Evolutionary conservation across 2,888 invertebrate genomes (phyloP), one percentile per base, ranked within the genome.

Genomic region (Nebria brevicollis): DNA sequence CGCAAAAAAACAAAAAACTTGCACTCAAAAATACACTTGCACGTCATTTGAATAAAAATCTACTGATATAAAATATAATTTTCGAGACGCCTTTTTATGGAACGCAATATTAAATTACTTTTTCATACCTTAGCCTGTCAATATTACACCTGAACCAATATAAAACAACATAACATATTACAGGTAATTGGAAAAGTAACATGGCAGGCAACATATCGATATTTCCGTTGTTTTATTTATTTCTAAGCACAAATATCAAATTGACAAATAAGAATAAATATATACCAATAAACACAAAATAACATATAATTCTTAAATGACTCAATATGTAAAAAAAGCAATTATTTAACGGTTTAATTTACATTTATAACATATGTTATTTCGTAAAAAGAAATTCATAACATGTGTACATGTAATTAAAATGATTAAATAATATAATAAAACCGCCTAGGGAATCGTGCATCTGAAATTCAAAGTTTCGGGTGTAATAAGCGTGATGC

Each of bases 81-180:
- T 54, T 7, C 8, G 54, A 54, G 13, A 54, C 4, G 8, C 54
- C 8, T 54, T 54, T 54, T 54, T 54, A 54, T 54, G 54, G 8
- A 54, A 54, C 8, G 4, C 54, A 11, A 54, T 54, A 54, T 54
- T 54, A 54, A 54, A 54, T 54, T 54, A 54, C 54, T 54, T 54
- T 54, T 54, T 54, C 54, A 54, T 54, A 54, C 54, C 54, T 54
- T 54, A 11, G 13, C 54, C 54, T 54, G 54, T 54, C 54, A 54
- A 54, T 54, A 54, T 54, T 54, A 54, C 54, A 54, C 54, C 54
- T 54, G 54, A 54, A 54, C 54, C 54, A 54, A 54, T 54, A 54
- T 54, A 54, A 54, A 8, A 13, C 54, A 54, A 54, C 54, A 54
- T 7, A 54, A 54, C 54, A 54, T 54, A 54, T 54, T 54, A 54